Base-by-base conservation (phyloP, 2,888 invertebrate genomes). In the Norana najaformis region DNA sequence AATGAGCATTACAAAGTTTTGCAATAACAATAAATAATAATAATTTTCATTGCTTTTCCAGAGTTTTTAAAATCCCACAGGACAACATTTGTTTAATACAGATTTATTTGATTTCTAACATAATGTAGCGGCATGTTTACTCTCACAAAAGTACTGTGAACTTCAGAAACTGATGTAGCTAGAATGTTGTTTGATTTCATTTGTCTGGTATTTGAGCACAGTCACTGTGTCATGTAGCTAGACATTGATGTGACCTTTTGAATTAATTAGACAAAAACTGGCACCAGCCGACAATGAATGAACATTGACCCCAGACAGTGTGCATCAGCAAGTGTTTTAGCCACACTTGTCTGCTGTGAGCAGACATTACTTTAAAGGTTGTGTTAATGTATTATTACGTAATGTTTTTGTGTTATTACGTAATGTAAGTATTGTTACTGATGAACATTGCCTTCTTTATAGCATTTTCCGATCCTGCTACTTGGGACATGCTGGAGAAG, bases 401-500 rank as follows among this genome's bases (percentile, higher is more conserved):
- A n/a, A n/a, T n/a, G n/a, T n/a, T n/a, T n/a, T n/a, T n/a, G n/a
- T n/a, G n/a, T n/a, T n/a, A n/a, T n/a, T n/a, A n/a, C n/a, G n/a
- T n/a, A n/a, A 69, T 69, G 69, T 30, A n/a, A n/a, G 47, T 47
- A 47, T n/a, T 69, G 13, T 69, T n/a, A 16, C 69, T 69, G n/a
- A 69, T n/a, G n/a, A 11, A 69, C n/a, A 8, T n/a, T n/a, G 30
- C 30, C 11, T 4, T 69, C 8, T 47, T 69, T 69, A n/a, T 92
- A 94, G 94, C 93, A 83, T 94, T 95, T 92, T 94, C 93, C 91
- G 94, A 95, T 92, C 93, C 94, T 13, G 91, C 93, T 69, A 93
- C 94, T 16, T 94, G 94, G 93, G 95, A 95, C 82, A 93, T 94
- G 92, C 92, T 95, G 88, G 94, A 94, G 90, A 93, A 94, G 91